A percentile compares a stretch with the other conserved stretches of the same genome.
phyloP scores from a whole-genome alignment of 2,113 vertebrate species.

The Trinectes maculatus region DNA sequence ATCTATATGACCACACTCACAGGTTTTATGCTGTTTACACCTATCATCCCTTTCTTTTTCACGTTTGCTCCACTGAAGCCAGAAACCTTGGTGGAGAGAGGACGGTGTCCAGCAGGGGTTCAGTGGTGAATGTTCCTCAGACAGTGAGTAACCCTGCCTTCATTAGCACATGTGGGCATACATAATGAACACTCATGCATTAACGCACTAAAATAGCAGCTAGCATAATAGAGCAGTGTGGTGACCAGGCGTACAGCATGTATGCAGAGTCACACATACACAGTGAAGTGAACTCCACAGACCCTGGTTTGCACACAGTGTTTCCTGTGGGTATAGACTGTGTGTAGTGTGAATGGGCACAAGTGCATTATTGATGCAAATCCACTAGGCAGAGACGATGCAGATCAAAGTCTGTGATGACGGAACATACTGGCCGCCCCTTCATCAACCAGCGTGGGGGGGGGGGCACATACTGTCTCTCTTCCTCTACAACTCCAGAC shows the following conservation, averaged over 20 bases:
- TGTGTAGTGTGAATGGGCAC: conserved; percentile 17
- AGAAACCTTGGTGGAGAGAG: background rate
- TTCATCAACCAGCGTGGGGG: conserved; percentile 14
- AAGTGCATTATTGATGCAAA: conserved; percentile 70
- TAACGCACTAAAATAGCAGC: conserved; percentile 57
- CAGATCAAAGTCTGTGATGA: conserved; percentile 72
- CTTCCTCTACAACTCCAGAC: background rate
- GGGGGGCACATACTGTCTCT: background rate
- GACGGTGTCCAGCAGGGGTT: conserved; percentile 29
- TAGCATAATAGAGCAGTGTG: conserved; percentile 37
- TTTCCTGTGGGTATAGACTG: conserved; percentile 44
- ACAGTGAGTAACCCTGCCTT: conserved; percentile 40
- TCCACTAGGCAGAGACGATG: conserved; percentile 49
- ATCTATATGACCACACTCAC: background rate
- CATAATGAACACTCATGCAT: conserved; percentile 43
- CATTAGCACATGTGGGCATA: conserved; percentile 58
- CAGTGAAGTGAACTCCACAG: conserved; percentile 55
- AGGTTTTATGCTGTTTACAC: no score
- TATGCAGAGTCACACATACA: conserved; percentile 30
- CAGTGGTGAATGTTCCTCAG: conserved; percentile 26
- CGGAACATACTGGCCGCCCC: conserved; percentile 55
- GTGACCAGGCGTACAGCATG: conserved; percentile 44
- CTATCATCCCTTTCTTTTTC: no score
- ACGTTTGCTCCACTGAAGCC: background rate
- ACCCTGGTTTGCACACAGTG: conserved; percentile 52